Percentiles rank a stretch among this genome's conserved stretches.
These are phyloP conservation scores for Thunnus thynnus DNA, from an alignment of 2,113 vertebrate species.

Conservation along the genomic window DNA sequence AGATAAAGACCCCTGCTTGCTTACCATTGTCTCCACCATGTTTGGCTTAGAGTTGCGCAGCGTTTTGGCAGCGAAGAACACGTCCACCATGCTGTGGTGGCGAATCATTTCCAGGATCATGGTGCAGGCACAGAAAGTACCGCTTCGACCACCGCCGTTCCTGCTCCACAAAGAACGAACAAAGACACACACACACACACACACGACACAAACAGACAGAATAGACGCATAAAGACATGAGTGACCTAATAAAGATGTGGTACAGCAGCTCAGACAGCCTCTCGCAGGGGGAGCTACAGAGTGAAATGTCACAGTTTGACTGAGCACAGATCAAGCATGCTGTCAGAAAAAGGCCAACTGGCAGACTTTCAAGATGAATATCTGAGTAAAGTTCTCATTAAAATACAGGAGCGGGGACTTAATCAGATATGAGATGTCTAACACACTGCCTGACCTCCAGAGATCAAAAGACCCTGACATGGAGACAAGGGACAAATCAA, in stretches of 20 bases:
- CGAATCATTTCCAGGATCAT: slow-evolving; percentile 97
- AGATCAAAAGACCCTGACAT: slow-evolving; percentile 43
- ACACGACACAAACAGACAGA: slow-evolving; percentile 33
- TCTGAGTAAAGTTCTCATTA: slow-evolving; percentile 71
- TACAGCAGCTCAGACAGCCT: slow-evolving; percentile 42
- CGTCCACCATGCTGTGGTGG: slow-evolving; percentile 93
- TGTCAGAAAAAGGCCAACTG: slow-evolving; percentile 72
- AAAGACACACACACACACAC: slow-evolving; percentile 31
- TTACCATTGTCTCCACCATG: slow-evolving; percentile 99
- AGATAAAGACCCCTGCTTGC: slow-evolving; percentile 27
- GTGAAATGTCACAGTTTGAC: slow-evolving; percentile 74
- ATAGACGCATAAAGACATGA: slow-evolving; percentile 28
- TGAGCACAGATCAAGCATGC: slow-evolving; percentile 67
- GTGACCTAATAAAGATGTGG: slow-evolving; percentile 57
- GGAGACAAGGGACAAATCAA: neutral
- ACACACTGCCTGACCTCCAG: slow-evolving; percentile 46
- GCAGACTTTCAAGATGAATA: slow-evolving; percentile 68
- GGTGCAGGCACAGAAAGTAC: slow-evolving; percentile 95
- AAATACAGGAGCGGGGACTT: slow-evolving; percentile 59
- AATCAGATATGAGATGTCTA: slow-evolving; percentile 62
- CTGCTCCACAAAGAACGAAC: slow-evolving; percentile 73
- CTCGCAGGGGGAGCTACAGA: slow-evolving; percentile 48
- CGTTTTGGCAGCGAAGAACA: slow-evolving; percentile 96
- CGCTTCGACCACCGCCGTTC: slow-evolving; percentile 94
- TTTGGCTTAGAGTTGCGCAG: slow-evolving; percentile 98